These are phyloP conservation scores for Melozone crissalis DNA, from an alignment of 2,113 vertebrate genomes.

Conservation along the genomic window DNA sequence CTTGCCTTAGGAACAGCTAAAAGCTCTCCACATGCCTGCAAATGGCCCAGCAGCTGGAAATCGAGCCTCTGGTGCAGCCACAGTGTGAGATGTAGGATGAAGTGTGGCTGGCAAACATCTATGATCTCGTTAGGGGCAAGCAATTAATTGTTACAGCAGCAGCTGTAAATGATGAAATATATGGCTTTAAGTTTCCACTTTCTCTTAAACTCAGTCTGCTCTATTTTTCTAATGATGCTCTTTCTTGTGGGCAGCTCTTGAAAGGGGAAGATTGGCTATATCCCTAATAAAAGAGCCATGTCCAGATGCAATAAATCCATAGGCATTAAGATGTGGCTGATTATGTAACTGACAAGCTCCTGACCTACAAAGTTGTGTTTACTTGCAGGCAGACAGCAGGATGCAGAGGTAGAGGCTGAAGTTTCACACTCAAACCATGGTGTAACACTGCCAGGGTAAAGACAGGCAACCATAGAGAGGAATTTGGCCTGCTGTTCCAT, in stretches of 20 bases:
- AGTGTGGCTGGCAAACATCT: neutral
- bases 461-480: neutral
- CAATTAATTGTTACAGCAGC: neutral
- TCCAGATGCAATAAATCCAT: fast-evolving
- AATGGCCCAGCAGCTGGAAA: neutral
- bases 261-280: neutral
- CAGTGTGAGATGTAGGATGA: neutral
- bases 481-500: neutral
- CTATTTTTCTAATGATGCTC: neutral
- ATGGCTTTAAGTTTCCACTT: neutral
- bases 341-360: neutral
- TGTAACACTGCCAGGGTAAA: neutral
- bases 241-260: slow-evolving; percentile 15
- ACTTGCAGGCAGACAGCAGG: neutral
- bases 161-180: neutral
- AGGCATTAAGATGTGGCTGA: neutral
- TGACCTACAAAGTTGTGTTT: slow-evolving; percentile 23
- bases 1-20: neutral
- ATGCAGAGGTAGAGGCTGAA: neutral
- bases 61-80: neutral
- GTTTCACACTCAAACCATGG: neutral
- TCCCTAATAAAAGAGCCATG: neutral
- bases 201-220: neutral
- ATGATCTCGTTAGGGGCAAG: neutral
- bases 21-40: neutral